Base-by-base conservation (phyloP, 1,140 invertebrate species). In the Mizuhopecten yessoensis region DNA sequence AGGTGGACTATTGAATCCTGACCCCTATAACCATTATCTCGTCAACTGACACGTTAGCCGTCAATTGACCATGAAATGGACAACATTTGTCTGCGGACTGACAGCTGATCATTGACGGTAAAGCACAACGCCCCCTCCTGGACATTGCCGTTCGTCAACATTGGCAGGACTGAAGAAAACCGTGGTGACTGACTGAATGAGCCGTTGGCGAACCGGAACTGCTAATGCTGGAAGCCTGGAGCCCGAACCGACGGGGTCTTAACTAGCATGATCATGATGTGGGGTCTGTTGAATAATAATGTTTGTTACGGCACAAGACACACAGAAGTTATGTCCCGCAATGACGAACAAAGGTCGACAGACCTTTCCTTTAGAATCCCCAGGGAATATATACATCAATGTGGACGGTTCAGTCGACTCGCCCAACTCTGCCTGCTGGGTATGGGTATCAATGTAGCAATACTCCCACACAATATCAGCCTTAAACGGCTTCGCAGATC, bases 11-110 rank as follows among this genome's bases (percentile, higher is more conserved):
- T 29, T 29, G 57, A 39, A 39, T 39, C 36, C n/a, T n/a, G n/a
- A 23, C 20, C 20, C 57, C 0, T 75, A 75, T 75, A 75, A 29
- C 57, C 57, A 75, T 75, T 75, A 75, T 75, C 23, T 75, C 57
- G 57, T 75, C 57, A 75, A 9, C 57, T 75, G 57, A 75, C 57
- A 75, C 57, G 57, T 75, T 29, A 75, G 57, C n/a, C 57, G 57
- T 75, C 57, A 75, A 75, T 75, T 75, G 57, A 75, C 57, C 57
- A 75, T 75, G 57, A 75, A 75, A 75, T 75, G n/a, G 57, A 75
- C 57, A 75, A 75, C n/a, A 75, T 75, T 75, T 75, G 57, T 75
- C 57, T 75, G n/a, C 57, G 17, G 57, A 75, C 57, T 75, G 57
- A 75, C 57, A 75, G 57, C 57, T 75, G 23, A 75, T 75, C n/a